Base-by-base conservation (phyloP, 1,140 invertebrate genomes). In the Streblospio benedicti region DNA sequence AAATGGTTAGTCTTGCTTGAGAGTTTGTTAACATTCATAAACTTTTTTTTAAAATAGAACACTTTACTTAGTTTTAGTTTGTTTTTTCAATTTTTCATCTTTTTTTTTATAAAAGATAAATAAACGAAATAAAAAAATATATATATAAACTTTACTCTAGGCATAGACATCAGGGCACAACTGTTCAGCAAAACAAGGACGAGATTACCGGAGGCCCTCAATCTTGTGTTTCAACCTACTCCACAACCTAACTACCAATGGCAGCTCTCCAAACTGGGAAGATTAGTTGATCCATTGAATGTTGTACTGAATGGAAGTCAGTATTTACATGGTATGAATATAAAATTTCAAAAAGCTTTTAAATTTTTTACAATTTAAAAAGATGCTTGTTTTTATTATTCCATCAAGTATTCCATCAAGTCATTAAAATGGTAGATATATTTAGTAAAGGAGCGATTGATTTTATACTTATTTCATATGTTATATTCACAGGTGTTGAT, bases 301-400 rank as follows among this genome's bases (percentile, higher is more conserved):
- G 67, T 71, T 14, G 60, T 71, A 33, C 44, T 50, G 2, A 72
- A 72, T 66, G 69, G 71, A 28, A 72, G 71, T 50, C 69, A 71
- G 33, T 65, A 64, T 52, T 63, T 63, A 5, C 70, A 72, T n/a
- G n/a, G n/a, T n/a, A n/a, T n/a, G n/a, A n/a, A n/a, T n/a, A n/a
- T n/a, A n/a, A n/a, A n/a, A n/a, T n/a, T n/a, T n/a, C n/a, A n/a
- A n/a, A n/a, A n/a, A n/a, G n/a, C n/a, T n/a, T n/a, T n/a, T n/a
- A n/a, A n/a, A n/a, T n/a, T n/a, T n/a, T n/a, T n/a, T n/a, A n/a
- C n/a, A n/a, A n/a, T n/a, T n/a, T n/a, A n/a, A n/a, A n/a, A n/a
- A n/a, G n/a, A n/a, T n/a, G n/a, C n/a, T n/a, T n/a, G n/a, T n/a
- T n/a, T n/a, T n/a, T n/a, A n/a, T n/a, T n/a, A n/a, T n/a, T n/a